Evolutionary conservation across 2,113 vertebrate species (phyloP).

Genomic region (Mormoops blainvillei): DNA sequence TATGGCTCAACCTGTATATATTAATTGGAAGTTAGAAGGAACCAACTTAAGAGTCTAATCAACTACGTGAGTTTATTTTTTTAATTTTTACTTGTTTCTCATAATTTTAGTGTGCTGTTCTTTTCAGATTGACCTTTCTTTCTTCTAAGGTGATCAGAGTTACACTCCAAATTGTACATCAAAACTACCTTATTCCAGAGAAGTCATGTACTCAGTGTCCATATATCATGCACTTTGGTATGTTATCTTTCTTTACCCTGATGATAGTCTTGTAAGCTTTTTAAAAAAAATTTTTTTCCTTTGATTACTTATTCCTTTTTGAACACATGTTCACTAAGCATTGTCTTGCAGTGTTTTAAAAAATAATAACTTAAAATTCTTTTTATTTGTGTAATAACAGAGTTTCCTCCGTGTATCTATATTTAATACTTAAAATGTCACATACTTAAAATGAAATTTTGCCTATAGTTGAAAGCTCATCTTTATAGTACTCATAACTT

Average conservation of each 20-base stretch:
- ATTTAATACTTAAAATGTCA: background rate
- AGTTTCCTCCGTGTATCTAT: background rate
- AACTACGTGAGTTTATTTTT: background rate
- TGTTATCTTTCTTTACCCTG: background rate
- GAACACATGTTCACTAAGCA: background rate
- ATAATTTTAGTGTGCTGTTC: background rate
- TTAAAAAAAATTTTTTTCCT: background rate
- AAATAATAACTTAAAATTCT: background rate
- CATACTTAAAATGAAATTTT: background rate
- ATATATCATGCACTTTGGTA: background rate
- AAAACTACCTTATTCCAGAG: background rate
- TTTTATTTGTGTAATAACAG: background rate
- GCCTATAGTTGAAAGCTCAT: background rate
- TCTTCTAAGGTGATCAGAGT: background rate
- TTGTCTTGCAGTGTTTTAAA: background rate
- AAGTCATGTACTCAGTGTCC: background rate
- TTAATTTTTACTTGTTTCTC: background rate
- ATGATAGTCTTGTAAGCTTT: background rate
- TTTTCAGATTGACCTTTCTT: background rate
- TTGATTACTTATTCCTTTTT: background rate
- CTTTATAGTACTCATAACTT: background rate
- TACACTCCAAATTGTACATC: background rate
- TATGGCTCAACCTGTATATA: background rate
- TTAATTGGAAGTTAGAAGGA: background rate
- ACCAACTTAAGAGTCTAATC: background rate